Percentiles rank a stretch among this genome's conserved stretches.
Evolutionary conservation across 2,113 vertebrate genomes (phyloP).

Genomic region (Oriolus oriolus): DNA sequence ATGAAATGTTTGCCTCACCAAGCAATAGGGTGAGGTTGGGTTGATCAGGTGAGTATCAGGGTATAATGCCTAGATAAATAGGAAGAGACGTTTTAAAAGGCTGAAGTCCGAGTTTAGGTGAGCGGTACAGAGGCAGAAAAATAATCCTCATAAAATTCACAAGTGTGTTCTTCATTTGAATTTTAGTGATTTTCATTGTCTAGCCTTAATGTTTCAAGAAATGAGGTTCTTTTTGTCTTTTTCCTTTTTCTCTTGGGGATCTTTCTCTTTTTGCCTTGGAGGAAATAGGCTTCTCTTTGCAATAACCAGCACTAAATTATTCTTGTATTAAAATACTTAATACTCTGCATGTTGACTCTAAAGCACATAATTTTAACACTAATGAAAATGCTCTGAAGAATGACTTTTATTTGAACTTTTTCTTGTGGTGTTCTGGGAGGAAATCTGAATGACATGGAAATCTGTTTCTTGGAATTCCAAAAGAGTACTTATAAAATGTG

Average conservation of each 20-base stretch:
- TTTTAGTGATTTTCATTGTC: not conserved
- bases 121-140: not conserved
- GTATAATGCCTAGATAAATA: not conserved
- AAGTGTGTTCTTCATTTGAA: not conserved
- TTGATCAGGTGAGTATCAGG: not conserved
- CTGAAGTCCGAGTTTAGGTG: not conserved
- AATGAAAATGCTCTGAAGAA: not conserved
- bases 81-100: not conserved
- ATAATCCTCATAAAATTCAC: not conserved
- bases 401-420: not conserved
- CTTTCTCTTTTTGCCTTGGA: not conserved
- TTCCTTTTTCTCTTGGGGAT: not conserved
- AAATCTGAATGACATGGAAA: not conserved
- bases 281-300: not conserved
- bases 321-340: not conserved
- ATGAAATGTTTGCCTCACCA: not conserved
- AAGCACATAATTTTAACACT: not conserved
- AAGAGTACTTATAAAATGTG: not conserved
- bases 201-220: not conserved
- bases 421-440: not conserved
- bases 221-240: not conserved
- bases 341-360: not conserved
- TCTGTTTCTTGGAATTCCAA: not conserved
- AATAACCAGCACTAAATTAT: not conserved
- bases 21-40: not conserved